Evolutionary conservation across 2,888 invertebrate genomes (phyloP), one percentile per base, ranked within the genome.

Genomic region (Xestia sexstrigata): DNA sequence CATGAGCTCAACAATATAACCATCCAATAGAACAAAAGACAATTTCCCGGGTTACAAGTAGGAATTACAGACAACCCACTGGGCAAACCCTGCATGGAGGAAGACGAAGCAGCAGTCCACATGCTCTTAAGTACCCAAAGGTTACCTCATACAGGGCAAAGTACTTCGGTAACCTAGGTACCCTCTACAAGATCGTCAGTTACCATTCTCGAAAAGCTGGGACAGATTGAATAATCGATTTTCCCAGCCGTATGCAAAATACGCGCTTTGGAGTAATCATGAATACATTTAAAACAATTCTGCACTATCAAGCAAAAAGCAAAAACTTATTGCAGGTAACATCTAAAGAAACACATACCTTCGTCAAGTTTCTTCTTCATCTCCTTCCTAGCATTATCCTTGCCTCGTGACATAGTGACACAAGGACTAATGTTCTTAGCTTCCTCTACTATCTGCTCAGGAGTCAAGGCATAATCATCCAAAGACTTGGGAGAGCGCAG

Each of bases 371-470:
- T 97, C 84, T 93, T 90, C 71, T 93, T 94, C 96, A 94, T 97
- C 87, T 98, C 98, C 68, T 94, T 97, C 52, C 97, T 93, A 0
- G 97, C 97, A 85, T 97, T 97, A 2, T 93, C 95, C 85, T 98
- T 98, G 0, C 97, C 98, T 39, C 97, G 92, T 0, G 97, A 97
- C 73, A 97, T 88, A 0, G 97, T 97, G 0, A 98, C 96, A 90
- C 96, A 97, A 0, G 97, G 97, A 81, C 97, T 97, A 0, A 96
- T 93, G 73, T 94, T 96, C 58, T 89, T 91, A 2, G 88, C 89
- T 71, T 91, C 91, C 11, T 92, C 91, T 0, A 73, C 74, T n/a
- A 92, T 91, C 78, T 94, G 92, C 58, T 93, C 92, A 0, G 95
- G 95, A n/a, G 95, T 95, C 87, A 90, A 86, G 0, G 68, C 74